Base-by-base conservation (phyloP, 2,888 invertebrate species). In the Parnassius orleans region DNA sequence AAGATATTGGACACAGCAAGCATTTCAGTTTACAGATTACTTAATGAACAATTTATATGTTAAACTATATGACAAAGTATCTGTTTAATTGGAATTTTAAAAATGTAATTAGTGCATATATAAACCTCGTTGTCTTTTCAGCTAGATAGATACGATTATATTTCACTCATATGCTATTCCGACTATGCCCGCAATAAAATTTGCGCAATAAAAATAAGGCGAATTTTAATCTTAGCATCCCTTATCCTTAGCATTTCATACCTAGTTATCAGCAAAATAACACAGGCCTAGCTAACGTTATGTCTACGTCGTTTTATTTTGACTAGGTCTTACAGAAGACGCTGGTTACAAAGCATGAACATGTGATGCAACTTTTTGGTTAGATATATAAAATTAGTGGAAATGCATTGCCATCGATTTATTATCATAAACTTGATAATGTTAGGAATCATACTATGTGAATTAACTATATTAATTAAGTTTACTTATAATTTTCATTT, bases 301-400 rank as follows among this genome's bases (percentile, higher is more conserved):
- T 72, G 76, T 74, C 81, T 85, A 83, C 73, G 73, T 83, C 79
- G 80, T 80, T 82, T 74, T 75, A 78, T 78, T 82, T 79, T 86
- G 86, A 86, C 86, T 86, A 86, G 86, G 76, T 79, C 73, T 77
- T 75, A 77, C 81, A 83, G 72, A 65, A 69, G 75, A 75, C 75
- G 73, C 76, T 80, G 80, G 77, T 77, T 53, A 69, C 70, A 69
- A 60, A 62, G 59, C 61, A 53, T 41, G 51, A 19, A 15, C 43
- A 19, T 19, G 33, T 33, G 33, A 33, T 33, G 33, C 33, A 33
- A 33, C 33, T 33, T 33, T 33, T 33, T 7, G 33, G 33, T 33
- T 33, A 7, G 5, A 33, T 7, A 5, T 33, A 33, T 33, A 33
- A 33, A 33, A 33, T 33, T 33, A 5, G 33, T 33, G 33, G 7